phyloP scores from a whole-genome alignment of 2,797 vertebrate species.

The Poeciliopsis turneri region DNA sequence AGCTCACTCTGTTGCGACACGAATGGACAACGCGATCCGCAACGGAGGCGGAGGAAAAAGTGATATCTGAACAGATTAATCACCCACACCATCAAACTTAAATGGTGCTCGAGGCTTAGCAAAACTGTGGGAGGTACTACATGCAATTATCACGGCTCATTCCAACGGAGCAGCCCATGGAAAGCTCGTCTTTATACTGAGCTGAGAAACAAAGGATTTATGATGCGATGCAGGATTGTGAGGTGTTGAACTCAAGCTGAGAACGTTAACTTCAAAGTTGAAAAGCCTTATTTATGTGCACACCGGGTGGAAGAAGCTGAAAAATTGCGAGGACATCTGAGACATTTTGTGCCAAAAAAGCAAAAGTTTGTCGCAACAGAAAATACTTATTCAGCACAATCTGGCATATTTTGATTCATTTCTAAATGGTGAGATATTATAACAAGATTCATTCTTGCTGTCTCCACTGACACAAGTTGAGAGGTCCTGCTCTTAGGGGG shows the following conservation, averaged over 20 bases:
- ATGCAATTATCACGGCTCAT: background rate
- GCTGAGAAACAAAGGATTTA: background rate
- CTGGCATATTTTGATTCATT: too few relatives aligned
- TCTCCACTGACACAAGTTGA: background rate
- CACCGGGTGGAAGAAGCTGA: too few relatives aligned
- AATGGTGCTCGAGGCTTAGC: background rate
- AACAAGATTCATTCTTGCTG: background rate
- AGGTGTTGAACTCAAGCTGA: background rate
- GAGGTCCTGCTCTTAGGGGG: background rate
- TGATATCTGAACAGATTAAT: background rate
- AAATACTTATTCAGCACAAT: too few relatives aligned
- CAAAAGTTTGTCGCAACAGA: too few relatives aligned
- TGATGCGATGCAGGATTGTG: background rate
- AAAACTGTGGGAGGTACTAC: conserved; percentile 1
- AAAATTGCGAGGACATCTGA: too few relatives aligned
- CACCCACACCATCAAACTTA: background rate
- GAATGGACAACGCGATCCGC: background rate
- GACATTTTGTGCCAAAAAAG: too few relatives aligned
- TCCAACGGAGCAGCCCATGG: background rate
- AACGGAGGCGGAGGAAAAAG: background rate
- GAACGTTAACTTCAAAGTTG: too few relatives aligned
- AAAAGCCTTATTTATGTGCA: too few relatives aligned
- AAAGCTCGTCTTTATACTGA: background rate
- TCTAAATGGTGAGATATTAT: background rate
- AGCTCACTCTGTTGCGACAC: background rate